phyloP scores from a whole-genome alignment of 2,888 invertebrate genomes.

The Ctena decussata region DNA sequence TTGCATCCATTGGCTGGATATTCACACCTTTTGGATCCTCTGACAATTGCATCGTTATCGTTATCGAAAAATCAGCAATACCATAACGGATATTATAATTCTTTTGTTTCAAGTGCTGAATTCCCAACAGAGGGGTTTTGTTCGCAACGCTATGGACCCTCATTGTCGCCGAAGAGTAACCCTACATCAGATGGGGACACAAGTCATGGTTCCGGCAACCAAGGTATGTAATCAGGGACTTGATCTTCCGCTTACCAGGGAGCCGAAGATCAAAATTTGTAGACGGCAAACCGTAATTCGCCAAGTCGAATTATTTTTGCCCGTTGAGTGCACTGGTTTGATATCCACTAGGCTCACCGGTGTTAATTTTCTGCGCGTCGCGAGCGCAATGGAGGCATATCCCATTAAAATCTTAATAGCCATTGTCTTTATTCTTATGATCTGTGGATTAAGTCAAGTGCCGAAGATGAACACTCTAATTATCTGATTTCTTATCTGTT shows the following conservation, averaged over 20 bases:
- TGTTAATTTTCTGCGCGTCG: neutral
- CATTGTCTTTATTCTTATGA: neutral
- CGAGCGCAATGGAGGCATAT: neutral
- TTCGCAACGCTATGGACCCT: conserved; percentile 13
- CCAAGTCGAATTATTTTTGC: neutral
- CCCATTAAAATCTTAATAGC: conserved; percentile 6
- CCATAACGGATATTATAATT: conserved; percentile 45
- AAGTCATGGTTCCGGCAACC: conserved; percentile 27
- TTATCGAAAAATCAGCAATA: conserved; percentile 52
- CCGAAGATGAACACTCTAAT: conserved; percentile 12
- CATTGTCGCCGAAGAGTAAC: conserved; percentile 55
- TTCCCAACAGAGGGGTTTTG: conserved; percentile 23
- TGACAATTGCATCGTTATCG: conserved; percentile 53
- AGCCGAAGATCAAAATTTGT: neutral
- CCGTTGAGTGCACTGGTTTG: neutral
- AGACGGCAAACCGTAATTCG: too few species aligned
- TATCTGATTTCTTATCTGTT: conserved; percentile 7
- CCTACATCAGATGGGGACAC: conserved; percentile 31
- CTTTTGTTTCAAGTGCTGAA: conserved; percentile 45
- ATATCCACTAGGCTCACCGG: neutral
- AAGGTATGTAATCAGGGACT: conserved; percentile 36
- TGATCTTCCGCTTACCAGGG: neutral
- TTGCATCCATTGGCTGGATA: conserved; percentile 61
- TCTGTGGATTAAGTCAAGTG: neutral
- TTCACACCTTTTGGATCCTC: conserved; percentile 58